A percentile compares a stretch with the other conserved stretches of the same genome.
These are phyloP conservation scores for Pyrgilauda ruficollis DNA, from an alignment of 2,113 vertebrate species.

Conservation along the genomic window DNA sequence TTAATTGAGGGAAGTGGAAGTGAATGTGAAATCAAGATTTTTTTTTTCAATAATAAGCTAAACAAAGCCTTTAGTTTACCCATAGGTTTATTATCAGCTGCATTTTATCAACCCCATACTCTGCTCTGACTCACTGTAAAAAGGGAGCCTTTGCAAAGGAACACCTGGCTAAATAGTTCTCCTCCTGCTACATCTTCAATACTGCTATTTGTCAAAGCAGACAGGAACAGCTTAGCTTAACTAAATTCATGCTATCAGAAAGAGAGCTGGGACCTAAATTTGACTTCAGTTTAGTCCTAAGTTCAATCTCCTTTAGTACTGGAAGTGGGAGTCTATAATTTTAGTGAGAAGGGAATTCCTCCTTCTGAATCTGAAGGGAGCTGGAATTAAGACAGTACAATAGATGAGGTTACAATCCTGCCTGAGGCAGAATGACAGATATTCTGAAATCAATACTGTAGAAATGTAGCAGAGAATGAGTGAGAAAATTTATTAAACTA, in stretches of 20 bases:
- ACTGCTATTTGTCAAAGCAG: conserved; percentile 8
- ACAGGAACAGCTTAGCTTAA: neutral
- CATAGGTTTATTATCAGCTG: conserved; percentile 4
- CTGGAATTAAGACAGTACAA: neutral
- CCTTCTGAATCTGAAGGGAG: neutral
- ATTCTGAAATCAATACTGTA: neutral
- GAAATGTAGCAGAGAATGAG: neutral
- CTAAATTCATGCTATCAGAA: neutral
- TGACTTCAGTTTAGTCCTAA: neutral
- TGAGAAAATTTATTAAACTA: neutral
- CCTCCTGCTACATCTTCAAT: neutral
- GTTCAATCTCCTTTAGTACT: neutral
- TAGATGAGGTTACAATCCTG: neutral
- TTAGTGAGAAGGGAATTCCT: neutral
- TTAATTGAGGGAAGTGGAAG: conserved; percentile 23
- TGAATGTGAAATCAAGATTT: conserved; percentile 45
- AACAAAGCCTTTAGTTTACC: conserved; percentile 32
- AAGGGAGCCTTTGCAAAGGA: conserved; percentile 20
- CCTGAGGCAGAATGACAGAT: neutral
- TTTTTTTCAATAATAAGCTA: neutral
- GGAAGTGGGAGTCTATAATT: neutral
- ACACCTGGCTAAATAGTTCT: neutral
- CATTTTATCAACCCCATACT: neutral
- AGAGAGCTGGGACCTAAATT: neutral
- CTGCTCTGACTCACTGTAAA: conserved; percentile 34